These are phyloP conservation scores for Tetramorium alpestre DNA, from an alignment of 1,140 invertebrate species.

Conservation along the genomic window DNA sequence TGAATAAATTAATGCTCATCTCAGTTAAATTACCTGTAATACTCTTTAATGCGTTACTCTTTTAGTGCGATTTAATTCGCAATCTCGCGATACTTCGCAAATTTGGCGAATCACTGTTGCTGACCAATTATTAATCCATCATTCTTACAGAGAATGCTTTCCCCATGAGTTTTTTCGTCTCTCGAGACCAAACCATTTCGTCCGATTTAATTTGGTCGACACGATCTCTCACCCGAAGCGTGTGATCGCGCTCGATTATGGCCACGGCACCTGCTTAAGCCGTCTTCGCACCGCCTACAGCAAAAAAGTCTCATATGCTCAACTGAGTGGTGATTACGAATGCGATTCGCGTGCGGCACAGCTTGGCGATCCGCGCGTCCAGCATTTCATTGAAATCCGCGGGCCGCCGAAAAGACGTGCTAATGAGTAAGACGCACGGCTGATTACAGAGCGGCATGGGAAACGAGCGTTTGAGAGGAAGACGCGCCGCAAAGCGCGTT, in stretches of 20 bases:
- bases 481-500: slow-evolving; percentile 46
- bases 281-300: slow-evolving; percentile 25
- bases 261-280: slow-evolving; percentile 58
- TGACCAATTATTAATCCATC: slow-evolving; percentile 43
- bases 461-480: slow-evolving; percentile 52
- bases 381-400: slow-evolving; percentile 71
- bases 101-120: slow-evolving; percentile 25
- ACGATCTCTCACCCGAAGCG: slow-evolving; percentile 18
- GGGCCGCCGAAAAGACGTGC: slow-evolving; percentile 58
- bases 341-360: slow-evolving; percentile 59
- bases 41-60: not conserved
- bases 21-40: not conserved
- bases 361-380: slow-evolving; percentile 30
- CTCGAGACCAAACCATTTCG: slow-evolving; percentile 1
- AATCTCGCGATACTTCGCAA: not conserved
- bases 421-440: slow-evolving; percentile 75
- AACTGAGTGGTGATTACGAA: slow-evolving; percentile 65
- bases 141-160: slow-evolving; percentile 15
- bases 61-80: slow-evolving; percentile 31
- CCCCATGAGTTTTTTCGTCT: not conserved
- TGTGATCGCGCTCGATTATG: slow-evolving; percentile 48
- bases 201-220: slow-evolving; percentile 47
- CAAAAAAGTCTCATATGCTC: slow-evolving; percentile 43
- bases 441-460: slow-evolving; percentile 77
- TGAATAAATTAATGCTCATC: not conserved